Conservation (phyloP, 2,113 vertebrate species). For the Ictidomys tridecemlineatus region DNA sequence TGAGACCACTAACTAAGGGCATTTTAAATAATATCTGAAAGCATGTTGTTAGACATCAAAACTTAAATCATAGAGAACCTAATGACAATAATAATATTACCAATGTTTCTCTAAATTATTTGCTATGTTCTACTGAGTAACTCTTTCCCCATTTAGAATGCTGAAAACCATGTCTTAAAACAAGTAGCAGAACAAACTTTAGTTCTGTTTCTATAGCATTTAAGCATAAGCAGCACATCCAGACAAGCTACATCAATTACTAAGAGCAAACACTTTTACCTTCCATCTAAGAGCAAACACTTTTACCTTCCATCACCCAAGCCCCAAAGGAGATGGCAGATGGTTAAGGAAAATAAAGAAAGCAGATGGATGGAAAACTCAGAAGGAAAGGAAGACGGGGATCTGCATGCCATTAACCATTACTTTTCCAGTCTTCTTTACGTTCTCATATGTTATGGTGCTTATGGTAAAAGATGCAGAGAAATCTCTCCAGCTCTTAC, state of each 20-base stretch:
- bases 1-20: background rate
- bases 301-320: conserved; percentile 58
- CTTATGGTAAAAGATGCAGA: conserved; percentile 88
- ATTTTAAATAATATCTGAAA: conserved; percentile 29
- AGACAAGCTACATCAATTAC: conserved; percentile 76
- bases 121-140: background rate
- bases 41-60: background rate
- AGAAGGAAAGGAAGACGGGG: conserved; percentile 77
- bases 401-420: conserved; percentile 93
- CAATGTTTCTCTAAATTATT: background rate
- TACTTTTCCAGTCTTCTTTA: conserved; percentile 94
- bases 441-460: conserved; percentile 84
- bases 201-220: fast-evolving
- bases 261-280: conserved; percentile 35
- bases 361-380: conserved; percentile 86
- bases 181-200: background rate
- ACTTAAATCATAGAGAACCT: background rate
- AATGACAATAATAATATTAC: background rate
- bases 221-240: background rate
- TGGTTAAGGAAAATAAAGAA: conserved; percentile 84
- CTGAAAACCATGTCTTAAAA: background rate
- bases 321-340: conserved; percentile 78
- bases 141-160: background rate
- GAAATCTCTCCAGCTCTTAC: conserved; percentile 89
- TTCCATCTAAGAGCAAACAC: conserved; percentile 60